A percentile compares a stretch with the other conserved stretches of the same genome.
These are phyloP conservation scores for Bolinopsis microptera DNA, from an alignment of 37 sponge, comb jelly and placozoan genomes.

Conservation along the genomic window DNA sequence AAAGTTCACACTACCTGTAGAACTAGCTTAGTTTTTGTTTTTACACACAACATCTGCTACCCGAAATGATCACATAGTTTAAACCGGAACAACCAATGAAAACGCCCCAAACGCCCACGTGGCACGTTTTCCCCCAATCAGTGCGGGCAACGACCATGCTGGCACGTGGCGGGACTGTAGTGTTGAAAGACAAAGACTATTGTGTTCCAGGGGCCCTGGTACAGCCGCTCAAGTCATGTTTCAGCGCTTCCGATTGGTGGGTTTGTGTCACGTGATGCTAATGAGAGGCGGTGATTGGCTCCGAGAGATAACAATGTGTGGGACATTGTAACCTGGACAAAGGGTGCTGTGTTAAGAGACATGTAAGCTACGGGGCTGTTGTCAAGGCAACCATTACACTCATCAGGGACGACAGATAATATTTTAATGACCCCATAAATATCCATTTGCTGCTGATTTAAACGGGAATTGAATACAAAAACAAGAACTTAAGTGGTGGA, in stretches of 20 bases:
- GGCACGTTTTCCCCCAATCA: no score
- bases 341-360: not conserved
- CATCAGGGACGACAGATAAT: not conserved
- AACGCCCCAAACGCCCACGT: not conserved
- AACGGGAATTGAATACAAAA: no score
- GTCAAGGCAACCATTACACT: not conserved
- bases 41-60: not conserved
- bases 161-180: not conserved
- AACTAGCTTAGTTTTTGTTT: not conserved
- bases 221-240: not conserved
- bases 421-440: not conserved
- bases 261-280: not conserved
- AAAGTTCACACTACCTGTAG: not conserved
- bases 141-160: not conserved
- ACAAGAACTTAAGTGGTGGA: no score
- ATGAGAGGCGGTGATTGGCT: not conserved
- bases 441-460: not conserved
- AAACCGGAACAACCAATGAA: not conserved
- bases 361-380: not conserved
- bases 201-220: not conserved
- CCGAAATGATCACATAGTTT: not conserved
- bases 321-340: not conserved
- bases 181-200: not conserved
- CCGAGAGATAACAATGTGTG: not conserved
- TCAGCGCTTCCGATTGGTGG: not conserved